Percentiles rank a stretch among this genome's conserved stretches.
Evolutionary conservation across 2,888 invertebrate genomes (phyloP).

Genomic region (Drosophila falleni): DNA sequence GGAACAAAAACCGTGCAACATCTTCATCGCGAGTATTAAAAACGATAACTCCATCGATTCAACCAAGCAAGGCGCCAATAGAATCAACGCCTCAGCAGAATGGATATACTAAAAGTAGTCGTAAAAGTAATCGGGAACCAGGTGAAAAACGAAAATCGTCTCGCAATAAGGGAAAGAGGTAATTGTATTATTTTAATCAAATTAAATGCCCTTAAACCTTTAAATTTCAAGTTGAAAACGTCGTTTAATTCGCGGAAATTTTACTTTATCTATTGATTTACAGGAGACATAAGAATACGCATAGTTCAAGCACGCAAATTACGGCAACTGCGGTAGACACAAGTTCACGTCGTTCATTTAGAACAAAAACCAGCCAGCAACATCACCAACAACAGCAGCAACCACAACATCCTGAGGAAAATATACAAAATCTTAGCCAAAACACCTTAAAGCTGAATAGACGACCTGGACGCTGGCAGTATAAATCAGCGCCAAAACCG

Average conservation of each 20-base stretch:
- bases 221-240: not conserved
- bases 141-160: conserved; percentile 60
- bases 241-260: not conserved
- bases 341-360: conserved; percentile 88
- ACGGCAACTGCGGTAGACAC: conserved; percentile 69
- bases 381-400: not conserved
- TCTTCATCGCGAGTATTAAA: conserved; percentile 90
- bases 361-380: conserved; percentile 87
- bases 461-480: conserved; percentile 94
- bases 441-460: conserved; percentile 94
- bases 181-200: conserved; percentile 1
- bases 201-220: not conserved
- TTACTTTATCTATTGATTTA: conserved; percentile 16
- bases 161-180: conserved; percentile 76
- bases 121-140: conserved; percentile 54
- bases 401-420: conserved; percentile 85
- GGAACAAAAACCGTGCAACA: conserved; percentile 87
- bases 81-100: conserved; percentile 43
- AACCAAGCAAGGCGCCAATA: conserved; percentile 75
- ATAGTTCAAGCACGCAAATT: conserved; percentile 43
- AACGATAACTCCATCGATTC: conserved; percentile 88
- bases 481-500: conserved; percentile 95
- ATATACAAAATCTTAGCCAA: conserved; percentile 87
- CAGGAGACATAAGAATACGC: conserved; percentile 85
- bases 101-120: conserved; percentile 50